Conservation (phyloP, 2,888 invertebrate species). For the Drosophila antonietae region DNA sequence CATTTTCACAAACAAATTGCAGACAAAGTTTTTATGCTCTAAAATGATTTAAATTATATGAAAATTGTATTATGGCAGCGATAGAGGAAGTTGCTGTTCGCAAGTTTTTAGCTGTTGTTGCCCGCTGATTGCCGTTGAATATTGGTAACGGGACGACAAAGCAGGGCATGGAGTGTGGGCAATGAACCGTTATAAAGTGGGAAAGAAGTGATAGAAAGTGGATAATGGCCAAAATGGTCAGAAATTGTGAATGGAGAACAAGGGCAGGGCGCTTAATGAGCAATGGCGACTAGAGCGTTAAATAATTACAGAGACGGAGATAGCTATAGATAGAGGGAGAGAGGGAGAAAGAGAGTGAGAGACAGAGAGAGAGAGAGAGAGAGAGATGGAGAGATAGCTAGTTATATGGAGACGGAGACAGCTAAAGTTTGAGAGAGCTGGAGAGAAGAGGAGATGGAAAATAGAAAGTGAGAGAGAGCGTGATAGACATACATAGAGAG, state of each 20-base stretch:
- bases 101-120: slow-evolving; percentile 5
- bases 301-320: background rate
- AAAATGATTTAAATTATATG: slow-evolving; percentile 76
- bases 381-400: background rate
- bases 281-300: slow-evolving; percentile 11
- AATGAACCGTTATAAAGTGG: slow-evolving; percentile 67
- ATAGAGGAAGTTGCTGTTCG: slow-evolving; percentile 27
- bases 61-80: slow-evolving; percentile 64
- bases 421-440: too few relatives aligned
- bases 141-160: background rate
- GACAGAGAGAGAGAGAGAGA: background rate
- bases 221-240: slow-evolving; percentile 61
- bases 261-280: slow-evolving; percentile 26
- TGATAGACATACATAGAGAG: too few relatives aligned
- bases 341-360: background rate
- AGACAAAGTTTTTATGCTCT: slow-evolving; percentile 70
- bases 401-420: too few relatives aligned
- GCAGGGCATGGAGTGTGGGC: slow-evolving; percentile 48
- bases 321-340: background rate
- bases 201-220: slow-evolving; percentile 68
- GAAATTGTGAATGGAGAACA: slow-evolving; percentile 28
- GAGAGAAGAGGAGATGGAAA: too few relatives aligned
- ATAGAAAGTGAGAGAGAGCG: too few relatives aligned
- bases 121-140: slow-evolving; percentile 4
- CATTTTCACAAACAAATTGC: slow-evolving; percentile 13